Conservation (phyloP, 2,797 vertebrate genomes). For the Alouatta caraya region DNA sequence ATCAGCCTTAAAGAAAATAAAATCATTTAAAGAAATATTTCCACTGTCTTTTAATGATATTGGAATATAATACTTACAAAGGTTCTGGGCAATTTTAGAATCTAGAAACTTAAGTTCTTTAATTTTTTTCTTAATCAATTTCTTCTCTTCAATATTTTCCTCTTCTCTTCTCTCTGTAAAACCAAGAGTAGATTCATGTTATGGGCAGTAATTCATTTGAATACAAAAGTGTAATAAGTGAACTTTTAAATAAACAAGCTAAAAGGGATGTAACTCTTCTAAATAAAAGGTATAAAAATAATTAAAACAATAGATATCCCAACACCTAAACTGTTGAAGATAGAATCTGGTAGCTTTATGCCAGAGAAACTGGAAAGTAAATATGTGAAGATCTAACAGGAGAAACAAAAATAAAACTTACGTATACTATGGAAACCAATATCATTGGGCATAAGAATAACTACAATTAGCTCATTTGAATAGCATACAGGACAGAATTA, state of each 20-base stretch:
- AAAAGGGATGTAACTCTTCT: neutral
- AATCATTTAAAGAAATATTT: constrained; percentile 20
- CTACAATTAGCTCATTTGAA: neutral
- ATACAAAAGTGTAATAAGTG: neutral
- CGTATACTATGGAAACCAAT: neutral
- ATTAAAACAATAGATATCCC: neutral
- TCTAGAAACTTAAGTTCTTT: constrained; percentile 97
- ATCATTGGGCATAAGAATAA: neutral
- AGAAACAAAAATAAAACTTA: neutral
- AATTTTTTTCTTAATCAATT: constrained; percentile 93
- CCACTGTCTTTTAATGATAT: neutral
- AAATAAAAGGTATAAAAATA: constrained; percentile 28
- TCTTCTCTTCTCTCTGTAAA: constrained; percentile 91
- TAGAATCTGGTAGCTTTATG: neutral
- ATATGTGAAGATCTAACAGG: neutral
- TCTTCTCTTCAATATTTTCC: constrained; percentile 92
- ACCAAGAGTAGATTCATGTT: constrained; percentile 55
- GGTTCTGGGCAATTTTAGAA: constrained; percentile 96
- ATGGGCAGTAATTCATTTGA: neutral
- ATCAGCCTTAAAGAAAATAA: constrained; percentile 36
- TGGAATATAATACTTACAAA: constrained; percentile 89
- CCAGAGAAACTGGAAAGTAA: constrained; percentile 3
- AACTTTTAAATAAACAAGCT: neutral
- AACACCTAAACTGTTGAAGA: neutral
- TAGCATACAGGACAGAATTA: neutral